Conservation (phyloP, 1,140 invertebrate genomes). For the Adoxophyes honmai region DNA sequence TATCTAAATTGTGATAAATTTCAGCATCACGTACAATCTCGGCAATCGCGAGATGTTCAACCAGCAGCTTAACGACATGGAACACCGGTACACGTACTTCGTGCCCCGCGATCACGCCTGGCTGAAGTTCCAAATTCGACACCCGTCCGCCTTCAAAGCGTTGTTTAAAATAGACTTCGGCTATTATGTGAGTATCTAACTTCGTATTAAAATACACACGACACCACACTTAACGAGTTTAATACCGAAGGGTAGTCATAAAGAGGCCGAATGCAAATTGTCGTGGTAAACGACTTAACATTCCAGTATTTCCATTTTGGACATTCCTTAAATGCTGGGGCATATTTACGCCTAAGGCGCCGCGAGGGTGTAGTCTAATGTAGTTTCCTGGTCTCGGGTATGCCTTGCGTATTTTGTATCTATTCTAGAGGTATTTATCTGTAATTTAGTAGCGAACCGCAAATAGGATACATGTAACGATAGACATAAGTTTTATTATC, state of each 20-base stretch:
- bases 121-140: constrained; percentile 82
- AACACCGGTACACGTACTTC: constrained; percentile 93
- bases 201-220: neutral
- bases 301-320: constrained; percentile 14
- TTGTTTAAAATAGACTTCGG: constrained; percentile 88
- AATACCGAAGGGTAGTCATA: constrained; percentile 4
- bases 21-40: constrained; percentile 86
- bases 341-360: constrained; percentile 8
- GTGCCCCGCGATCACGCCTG: constrained; percentile 93
- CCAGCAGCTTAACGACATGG: constrained; percentile 84
- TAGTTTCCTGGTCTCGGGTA: neutral
- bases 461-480: neutral
- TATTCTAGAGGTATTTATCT: neutral
- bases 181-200: constrained; percentile 84
- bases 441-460: neutral
- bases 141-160: constrained; percentile 89
- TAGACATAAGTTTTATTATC: too few species aligned
- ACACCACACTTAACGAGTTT: constrained; percentile 7
- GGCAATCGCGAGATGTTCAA: constrained; percentile 87
- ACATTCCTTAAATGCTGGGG: constrained; percentile 4
- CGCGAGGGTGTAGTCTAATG: constrained; percentile 11
- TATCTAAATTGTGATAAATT: constrained; percentile 36
- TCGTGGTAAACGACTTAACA: constrained; percentile 14
- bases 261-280: constrained; percentile 6
- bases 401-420: neutral